Base-by-base conservation (phyloP, 2,797 vertebrate species). In the Oreochromis grahami region DNA sequence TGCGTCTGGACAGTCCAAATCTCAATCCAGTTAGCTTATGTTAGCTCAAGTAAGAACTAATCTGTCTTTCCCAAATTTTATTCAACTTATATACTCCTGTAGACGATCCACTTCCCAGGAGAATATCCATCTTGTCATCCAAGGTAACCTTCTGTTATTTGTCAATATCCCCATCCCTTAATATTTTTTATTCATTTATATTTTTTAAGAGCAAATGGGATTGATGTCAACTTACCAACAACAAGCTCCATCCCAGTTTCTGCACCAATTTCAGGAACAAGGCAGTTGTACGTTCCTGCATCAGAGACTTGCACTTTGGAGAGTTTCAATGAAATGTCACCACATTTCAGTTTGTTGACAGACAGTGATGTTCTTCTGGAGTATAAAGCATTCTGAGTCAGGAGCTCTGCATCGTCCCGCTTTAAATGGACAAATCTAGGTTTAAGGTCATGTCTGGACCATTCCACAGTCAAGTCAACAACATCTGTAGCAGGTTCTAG, bases 121-220 rank as follows among this genome's bases (percentile, higher is more conserved):
- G n/a, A n/a, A n/a, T n/a, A n/a, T n/a, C n/a, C n/a, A n/a, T n/a
- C n/a, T n/a, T n/a, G n/a, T n/a, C n/a, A n/a, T n/a, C n/a, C n/a
- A n/a, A n/a, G n/a, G n/a, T n/a, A n/a, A n/a, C n/a, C 7, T 56
- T 56, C 53, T 56, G 24, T 3, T 29, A 15, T 15, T 56, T 29
- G 24, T 56, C n/a, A 68, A 0, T 38, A 14, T 24, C 12, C 12
- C 2, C 11, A 13, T 8, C 0, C 11, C 7, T 4, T 8, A 1
- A 41, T 65, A n/a, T n/a, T n/a, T n/a, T n/a, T n/a, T n/a, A n/a
- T n/a, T n/a, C n/a, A n/a, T n/a, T n/a, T n/a, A n/a, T n/a, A n/a
- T n/a, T n/a, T n/a, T n/a, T n/a, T n/a, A n/a, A n/a, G n/a, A n/a
- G n/a, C 0, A 56, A 29, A 56, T 29, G 13, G 3, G 3, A 1